phyloP scores from a whole-genome alignment of 2,113 vertebrate species.

The Syrrhaptes paradoxus region DNA sequence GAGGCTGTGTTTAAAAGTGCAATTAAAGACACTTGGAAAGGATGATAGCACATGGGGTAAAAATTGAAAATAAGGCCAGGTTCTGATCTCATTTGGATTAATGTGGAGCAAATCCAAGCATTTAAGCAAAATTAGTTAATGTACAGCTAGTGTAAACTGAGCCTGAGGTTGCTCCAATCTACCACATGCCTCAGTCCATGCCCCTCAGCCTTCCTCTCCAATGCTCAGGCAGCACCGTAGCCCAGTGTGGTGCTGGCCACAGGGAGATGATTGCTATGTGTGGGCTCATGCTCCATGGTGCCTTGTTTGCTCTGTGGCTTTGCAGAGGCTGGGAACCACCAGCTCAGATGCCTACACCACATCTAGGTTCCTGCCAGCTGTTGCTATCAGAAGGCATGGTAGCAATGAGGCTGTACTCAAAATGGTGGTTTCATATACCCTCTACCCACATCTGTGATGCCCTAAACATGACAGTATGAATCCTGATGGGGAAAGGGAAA shows the following conservation, averaged over 20 bases:
- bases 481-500: neutral
- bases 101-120: neutral
- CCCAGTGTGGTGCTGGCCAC: neutral
- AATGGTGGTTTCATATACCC: neutral
- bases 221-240: neutral
- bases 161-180: neutral
- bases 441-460: neutral
- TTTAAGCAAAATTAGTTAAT: neutral
- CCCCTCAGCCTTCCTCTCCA: neutral
- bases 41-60: neutral
- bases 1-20: neutral
- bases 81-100: neutral
- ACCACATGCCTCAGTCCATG: neutral
- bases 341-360: neutral
- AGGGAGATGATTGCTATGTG: accelerated
- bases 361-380: neutral
- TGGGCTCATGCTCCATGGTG: accelerated
- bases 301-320: neutral
- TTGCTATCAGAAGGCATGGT: neutral
- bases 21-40: neutral
- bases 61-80: neutral
- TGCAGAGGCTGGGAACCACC: neutral
- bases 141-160: neutral
- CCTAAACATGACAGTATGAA: neutral
- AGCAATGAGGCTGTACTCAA: neutral